phyloP scores from a whole-genome alignment of 1,140 invertebrate genomes.

The Drosophila varians region DNA sequence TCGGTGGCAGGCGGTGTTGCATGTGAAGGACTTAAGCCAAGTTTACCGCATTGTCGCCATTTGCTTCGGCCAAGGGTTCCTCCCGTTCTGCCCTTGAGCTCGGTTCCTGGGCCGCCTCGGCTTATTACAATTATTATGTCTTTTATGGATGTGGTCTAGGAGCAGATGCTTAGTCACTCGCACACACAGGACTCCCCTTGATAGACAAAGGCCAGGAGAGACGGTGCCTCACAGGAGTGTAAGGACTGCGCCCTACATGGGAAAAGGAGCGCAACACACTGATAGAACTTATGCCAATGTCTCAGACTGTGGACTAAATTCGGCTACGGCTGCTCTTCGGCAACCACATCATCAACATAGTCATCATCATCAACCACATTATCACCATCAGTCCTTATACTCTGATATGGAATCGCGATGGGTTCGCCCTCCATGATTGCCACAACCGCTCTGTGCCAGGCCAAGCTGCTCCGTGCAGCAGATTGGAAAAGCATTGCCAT shows the following conservation, averaged over 20 bases:
- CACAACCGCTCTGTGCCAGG: background rate
- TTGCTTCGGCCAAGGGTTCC: background rate
- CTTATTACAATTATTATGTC: constrained; percentile 42
- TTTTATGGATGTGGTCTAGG: constrained; percentile 33
- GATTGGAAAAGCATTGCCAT: constrained; percentile 41
- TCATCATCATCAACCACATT: constrained; percentile 8
- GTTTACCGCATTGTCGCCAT: constrained; percentile 57
- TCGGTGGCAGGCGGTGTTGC: background rate
- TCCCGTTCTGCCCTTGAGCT: background rate
- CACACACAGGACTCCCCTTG: background rate
- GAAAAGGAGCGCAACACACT: background rate
- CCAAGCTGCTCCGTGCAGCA: background rate
- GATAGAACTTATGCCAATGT: background rate
- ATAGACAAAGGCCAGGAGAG: no score
- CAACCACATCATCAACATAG: constrained; percentile 18
- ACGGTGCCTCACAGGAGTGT: background rate
- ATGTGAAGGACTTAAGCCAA: constrained; percentile 40
- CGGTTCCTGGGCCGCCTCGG: constrained; percentile 6
- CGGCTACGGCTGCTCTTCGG: constrained; percentile 1
- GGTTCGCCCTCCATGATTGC: constrained; percentile 15
- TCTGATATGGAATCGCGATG: constrained; percentile 16
- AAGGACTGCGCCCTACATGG: background rate
- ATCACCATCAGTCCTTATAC: constrained; percentile 20
- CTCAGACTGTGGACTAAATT: background rate
- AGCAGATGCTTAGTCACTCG: constrained; percentile 6